Percentiles rank a stretch among this genome's conserved stretches.
phyloP scores from a whole-genome alignment of 2,113 vertebrate species.

The Gavia stellata region DNA sequence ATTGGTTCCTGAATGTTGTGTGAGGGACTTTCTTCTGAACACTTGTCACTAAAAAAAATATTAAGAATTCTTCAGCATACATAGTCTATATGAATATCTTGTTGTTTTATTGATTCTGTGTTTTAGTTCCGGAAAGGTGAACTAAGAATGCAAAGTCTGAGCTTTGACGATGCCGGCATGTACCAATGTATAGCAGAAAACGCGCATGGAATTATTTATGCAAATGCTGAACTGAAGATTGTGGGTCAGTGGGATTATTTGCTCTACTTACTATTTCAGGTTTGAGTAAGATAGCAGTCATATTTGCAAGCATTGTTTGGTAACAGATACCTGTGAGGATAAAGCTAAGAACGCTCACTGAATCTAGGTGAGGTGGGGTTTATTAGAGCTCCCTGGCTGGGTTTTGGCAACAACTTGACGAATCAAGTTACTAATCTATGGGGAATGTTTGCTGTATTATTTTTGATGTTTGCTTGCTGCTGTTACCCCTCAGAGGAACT shows the following conservation, averaged over 20 bases:
- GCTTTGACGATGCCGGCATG: slow-evolving; percentile 87
- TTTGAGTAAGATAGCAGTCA: not conserved
- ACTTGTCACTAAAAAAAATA: not conserved
- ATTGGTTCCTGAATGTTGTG: not conserved
- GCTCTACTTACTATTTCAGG: not conserved
- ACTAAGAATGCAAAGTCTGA: slow-evolving; percentile 79
- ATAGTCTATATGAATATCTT: not conserved
- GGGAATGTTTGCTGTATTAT: not conserved
- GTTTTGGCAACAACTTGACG: not conserved
- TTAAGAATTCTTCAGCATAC: not conserved
- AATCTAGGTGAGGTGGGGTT: not conserved
- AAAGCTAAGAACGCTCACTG: not conserved
- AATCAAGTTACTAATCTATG: not conserved
- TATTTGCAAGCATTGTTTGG: not conserved
- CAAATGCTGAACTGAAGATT: slow-evolving; percentile 91
- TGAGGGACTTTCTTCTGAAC: not conserved
- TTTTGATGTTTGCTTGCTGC: not conserved
- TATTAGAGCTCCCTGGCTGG: not conserved
- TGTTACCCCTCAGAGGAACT: not conserved
- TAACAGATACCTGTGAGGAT: not conserved
- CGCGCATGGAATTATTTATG: slow-evolving; percentile 82
- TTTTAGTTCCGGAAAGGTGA: slow-evolving; percentile 81
- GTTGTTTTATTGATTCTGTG: slow-evolving; percentile 20
- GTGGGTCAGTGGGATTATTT: slow-evolving; percentile 81
- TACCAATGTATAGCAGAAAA: slow-evolving; percentile 98